Evolutionary conservation across 1,140 invertebrate species (phyloP).

Genomic region (Anastatus disparis): DNA sequence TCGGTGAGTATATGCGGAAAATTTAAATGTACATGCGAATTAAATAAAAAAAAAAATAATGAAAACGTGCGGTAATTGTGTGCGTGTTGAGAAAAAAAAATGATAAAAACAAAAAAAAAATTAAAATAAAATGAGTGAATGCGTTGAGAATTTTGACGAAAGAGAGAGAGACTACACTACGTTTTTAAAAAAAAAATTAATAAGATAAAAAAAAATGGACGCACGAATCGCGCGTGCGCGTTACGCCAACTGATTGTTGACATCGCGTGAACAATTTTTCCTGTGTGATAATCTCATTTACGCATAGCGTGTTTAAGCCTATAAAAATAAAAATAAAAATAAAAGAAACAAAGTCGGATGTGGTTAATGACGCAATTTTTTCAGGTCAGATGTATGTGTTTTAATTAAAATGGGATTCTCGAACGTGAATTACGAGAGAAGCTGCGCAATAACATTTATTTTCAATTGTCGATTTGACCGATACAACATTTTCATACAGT

Average conservation of each 20-base stretch:
- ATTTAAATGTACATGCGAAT: constrained; percentile 30
- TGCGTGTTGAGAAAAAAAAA: constrained; percentile 15
- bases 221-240: constrained; percentile 49
- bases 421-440: background rate
- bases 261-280: constrained; percentile 63
- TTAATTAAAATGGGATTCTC: background rate
- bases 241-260: constrained; percentile 63
- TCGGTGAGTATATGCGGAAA: constrained; percentile 39
- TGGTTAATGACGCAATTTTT: constrained; percentile 42
- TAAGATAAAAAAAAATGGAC: constrained; percentile 44
- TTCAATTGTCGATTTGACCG: no score
- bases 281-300: constrained; percentile 65
- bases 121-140: constrained; percentile 36
- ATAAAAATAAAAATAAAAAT: constrained; percentile 39
- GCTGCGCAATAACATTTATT: background rate
- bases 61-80: constrained; percentile 40
- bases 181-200: constrained; percentile 56
- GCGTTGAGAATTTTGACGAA: constrained; percentile 35
- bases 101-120: no score
- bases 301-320: constrained; percentile 56
- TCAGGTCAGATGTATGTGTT: constrained; percentile 15
- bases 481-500: no score
- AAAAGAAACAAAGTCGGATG: constrained; percentile 30
- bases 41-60: no score
- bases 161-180: constrained; percentile 55